Evolutionary conservation across 2,888 invertebrate genomes (phyloP), one percentile per base, ranked within the genome.

Genomic region (Agonopterix alstromeriana): DNA sequence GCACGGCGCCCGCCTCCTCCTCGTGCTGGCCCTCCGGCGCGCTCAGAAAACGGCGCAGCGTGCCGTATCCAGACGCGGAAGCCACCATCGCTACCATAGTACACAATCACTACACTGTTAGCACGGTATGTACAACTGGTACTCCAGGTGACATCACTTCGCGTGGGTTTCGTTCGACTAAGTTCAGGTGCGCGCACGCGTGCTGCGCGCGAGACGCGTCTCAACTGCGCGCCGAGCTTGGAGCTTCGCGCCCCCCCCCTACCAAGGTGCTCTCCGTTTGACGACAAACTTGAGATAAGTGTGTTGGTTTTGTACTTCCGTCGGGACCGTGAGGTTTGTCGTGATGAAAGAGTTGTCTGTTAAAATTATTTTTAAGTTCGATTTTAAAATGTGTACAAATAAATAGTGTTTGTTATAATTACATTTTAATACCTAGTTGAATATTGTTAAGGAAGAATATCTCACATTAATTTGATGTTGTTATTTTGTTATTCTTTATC

Each of bases 1-100:
- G 72, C 53, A 70, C 73, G 57, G 68, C 71, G 55, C 74, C 68
- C 50, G 76, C 70, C 53, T 67, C 65, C 51, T 62, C 59, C 27
- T 61, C 70, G 53, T 76, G 71, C 55, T 81, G 82, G 58, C 86
- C 86, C 54, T 81, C 87, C 55, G 87, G 85, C 52, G 79, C 87
- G 75, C 87, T 87, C 52, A 87, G 78, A 65, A 86, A 87, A 58
- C 88, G 82, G 76, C 88, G 85, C 58, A 87, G 78, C 54, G 87
- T 85, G 77, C 86, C 87, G 73, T 84, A 86, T 72, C 88, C 88
- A 61, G 87, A 85, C 60, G 88, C 87, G 52, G 88, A 87, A 50
- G 87, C 87, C 57, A 88, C 86, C 87, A 87, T 88, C 52, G 87
- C 85, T 73, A 88, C 86, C 87, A 87, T 88, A 72, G 66, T 81